Evolutionary conservation across 2,888 invertebrate species (phyloP).

Genomic region (Geophilus truncorum): DNA sequence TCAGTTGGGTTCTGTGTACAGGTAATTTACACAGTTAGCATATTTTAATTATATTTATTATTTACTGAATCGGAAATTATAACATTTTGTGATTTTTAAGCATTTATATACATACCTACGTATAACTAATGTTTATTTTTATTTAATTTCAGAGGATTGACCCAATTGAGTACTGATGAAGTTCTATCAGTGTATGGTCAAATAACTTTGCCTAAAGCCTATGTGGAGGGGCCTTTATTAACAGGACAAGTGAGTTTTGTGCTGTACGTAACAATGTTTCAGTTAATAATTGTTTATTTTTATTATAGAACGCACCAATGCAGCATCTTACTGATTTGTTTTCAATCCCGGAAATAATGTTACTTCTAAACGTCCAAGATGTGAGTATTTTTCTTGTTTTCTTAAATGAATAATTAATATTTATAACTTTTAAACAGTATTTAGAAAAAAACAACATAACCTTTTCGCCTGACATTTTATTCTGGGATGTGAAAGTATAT

Average conservation of each 20-base stretch:
- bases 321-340: conserved; percentile 93
- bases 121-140: too few species aligned
- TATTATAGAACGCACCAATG: conserved; percentile 58
- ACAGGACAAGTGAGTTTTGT: conserved; percentile 6
- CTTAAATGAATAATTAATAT: not conserved
- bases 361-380: conserved; percentile 88
- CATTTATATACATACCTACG: too few species aligned
- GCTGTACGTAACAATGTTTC: not conserved
- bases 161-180: conserved; percentile 74
- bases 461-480: conserved; percentile 92
- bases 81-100: not conserved
- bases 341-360: conserved; percentile 92
- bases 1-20: conserved; percentile 87
- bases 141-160: conserved; percentile 61
- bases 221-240: conserved; percentile 61
- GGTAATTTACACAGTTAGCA: conserved; percentile 42
- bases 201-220: conserved; percentile 77
- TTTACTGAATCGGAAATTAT: too few species aligned
- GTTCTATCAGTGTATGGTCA: conserved; percentile 79
- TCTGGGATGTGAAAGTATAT: conserved; percentile 89
- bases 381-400: conserved; percentile 43
- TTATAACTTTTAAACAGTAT: conserved; percentile 55
- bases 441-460: conserved; percentile 83
- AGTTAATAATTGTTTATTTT: not conserved
- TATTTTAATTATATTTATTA: not conserved